These are phyloP conservation scores for Mesorhabditis belari DNA, from an alignment of 2,888 invertebrate genomes.

Conservation along the genomic window DNA sequence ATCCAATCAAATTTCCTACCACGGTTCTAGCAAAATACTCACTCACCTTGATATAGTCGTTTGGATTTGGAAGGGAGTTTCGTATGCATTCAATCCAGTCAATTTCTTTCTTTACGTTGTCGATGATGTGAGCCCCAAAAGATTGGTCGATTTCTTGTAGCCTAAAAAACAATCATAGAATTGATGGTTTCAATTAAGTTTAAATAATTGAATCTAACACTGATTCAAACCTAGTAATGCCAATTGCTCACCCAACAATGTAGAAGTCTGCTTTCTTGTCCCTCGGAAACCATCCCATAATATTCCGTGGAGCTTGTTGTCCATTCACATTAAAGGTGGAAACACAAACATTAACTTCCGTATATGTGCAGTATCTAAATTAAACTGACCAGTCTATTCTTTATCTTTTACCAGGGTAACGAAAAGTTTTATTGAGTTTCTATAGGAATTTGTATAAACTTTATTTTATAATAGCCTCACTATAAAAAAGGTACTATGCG, in stretches of 20 bases:
- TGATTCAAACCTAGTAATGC: too few species aligned
- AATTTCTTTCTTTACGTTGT: constrained; percentile 81
- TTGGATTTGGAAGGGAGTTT: constrained; percentile 60
- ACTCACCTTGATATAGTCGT: constrained; percentile 16
- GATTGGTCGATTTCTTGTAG: constrained; percentile 95
- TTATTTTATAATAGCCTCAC: too few species aligned
- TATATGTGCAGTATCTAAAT: constrained; percentile 43
- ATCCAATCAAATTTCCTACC: not conserved
- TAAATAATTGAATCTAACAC: too few species aligned
- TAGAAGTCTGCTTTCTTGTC: constrained; percentile 69
- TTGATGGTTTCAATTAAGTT: too few species aligned
- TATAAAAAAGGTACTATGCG: too few species aligned
- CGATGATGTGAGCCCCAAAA: constrained; percentile 89
- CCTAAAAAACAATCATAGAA: too few species aligned
- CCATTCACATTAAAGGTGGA: constrained; percentile 96
- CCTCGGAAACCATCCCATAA: constrained; percentile 59
- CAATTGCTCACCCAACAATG: constrained; percentile 81
- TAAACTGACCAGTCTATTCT: too few species aligned
- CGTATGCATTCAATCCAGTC: constrained; percentile 66
- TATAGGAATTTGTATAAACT: too few species aligned
- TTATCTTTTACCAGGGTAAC: too few species aligned
- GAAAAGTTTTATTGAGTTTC: too few species aligned
- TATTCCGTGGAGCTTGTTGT: constrained; percentile 65
- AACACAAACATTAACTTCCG: constrained; percentile 36
- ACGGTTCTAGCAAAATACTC: not conserved